A percentile compares a stretch with the other conserved stretches of the same genome.
Evolutionary conservation across 2,888 invertebrate genomes (phyloP).

Genomic region (Cylindroiulus punctatus): DNA sequence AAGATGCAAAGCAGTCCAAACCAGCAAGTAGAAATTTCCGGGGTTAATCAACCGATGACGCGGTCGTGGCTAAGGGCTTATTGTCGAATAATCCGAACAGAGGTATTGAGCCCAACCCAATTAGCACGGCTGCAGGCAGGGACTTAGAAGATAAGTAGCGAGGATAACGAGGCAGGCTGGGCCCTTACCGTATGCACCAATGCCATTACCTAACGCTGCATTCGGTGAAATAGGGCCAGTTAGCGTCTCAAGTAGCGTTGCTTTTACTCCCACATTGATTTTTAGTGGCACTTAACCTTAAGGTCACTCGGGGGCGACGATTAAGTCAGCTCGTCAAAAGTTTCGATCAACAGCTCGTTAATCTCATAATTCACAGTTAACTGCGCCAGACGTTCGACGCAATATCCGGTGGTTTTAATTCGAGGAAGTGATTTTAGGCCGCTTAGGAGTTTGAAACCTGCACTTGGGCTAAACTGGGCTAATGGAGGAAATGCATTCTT

Average conservation of each 20-base stretch:
- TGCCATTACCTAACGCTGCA: neutral
- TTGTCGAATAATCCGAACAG: neutral
- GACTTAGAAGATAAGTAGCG: neutral
- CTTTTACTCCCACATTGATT: neutral
- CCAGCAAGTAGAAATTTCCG: neutral
- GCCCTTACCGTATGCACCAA: neutral
- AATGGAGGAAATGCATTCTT: too few relatives aligned
- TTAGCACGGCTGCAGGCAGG: constrained; percentile 1
- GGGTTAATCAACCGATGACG: constrained; percentile 34
- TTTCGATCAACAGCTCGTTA: neutral
- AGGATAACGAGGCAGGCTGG: neutral
- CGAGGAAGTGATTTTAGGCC: neutral
- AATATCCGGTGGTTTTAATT: neutral
- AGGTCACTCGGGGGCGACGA: constrained; percentile 3
- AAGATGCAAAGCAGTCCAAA: constrained; percentile 19
- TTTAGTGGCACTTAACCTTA: neutral
- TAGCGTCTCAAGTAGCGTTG: neutral
- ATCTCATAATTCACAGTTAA: neutral
- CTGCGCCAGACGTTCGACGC: neutral
- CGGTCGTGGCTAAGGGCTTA: neutral
- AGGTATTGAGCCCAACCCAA: constrained; percentile 2
- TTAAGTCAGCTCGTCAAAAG: neutral
- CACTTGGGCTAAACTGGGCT: too few relatives aligned
- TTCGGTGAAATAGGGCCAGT: neutral
- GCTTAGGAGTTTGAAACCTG: too few relatives aligned